Base-by-base conservation (phyloP, 2,797 vertebrate genomes). In the Halcyon chelicuti region DNA sequence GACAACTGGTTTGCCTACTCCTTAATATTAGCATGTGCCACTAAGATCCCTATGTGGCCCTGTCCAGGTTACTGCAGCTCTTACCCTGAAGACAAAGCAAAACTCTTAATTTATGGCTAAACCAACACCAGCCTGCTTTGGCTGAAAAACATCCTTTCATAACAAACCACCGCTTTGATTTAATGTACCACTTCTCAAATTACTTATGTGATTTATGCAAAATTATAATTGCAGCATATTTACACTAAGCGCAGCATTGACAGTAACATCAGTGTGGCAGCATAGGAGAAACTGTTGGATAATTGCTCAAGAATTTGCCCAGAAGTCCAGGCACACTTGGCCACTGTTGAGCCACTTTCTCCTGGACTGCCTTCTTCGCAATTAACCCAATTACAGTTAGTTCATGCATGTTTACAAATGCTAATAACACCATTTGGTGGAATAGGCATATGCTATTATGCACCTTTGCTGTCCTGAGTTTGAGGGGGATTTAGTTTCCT, bases 341-440 rank as follows among this genome's bases (percentile, higher is more conserved):
- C 33, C 49, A n/a, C 66, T 93, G 76, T 78, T 90, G 47, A 86
- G 51, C 16, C 9, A 37, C 52, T 67, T 72, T 90, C 26, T 93
- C 46, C 16, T 72, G 16, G 18, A 49, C 28, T 42, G n/a, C 40
- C 46, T 58, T 52, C 57, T 75, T 14, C 51, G 70, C 54, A 96
- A 93, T 91, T 95, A 95, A 94, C 65, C 37, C 57, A 94, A n/a
- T 79, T 89, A 61, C 93, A 86, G 61, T 84, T 78, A 71, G 68
- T 17, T 90, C 82, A 68, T 57, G 65, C 33, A 61, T 35, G 40
- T 68, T 93, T 90, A 61, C 31, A 54, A 91, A 25, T 47, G 14
- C 33, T 40, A 81, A 71, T 26, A 84, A 67, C 22, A 79, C 87
- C 3, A 2, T 22, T 74, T 12, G 47, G 35, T 44, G 11, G 42